Evolutionary conservation across 2,113 vertebrate species (phyloP).

Genomic region (Percina caprodes): DNA sequence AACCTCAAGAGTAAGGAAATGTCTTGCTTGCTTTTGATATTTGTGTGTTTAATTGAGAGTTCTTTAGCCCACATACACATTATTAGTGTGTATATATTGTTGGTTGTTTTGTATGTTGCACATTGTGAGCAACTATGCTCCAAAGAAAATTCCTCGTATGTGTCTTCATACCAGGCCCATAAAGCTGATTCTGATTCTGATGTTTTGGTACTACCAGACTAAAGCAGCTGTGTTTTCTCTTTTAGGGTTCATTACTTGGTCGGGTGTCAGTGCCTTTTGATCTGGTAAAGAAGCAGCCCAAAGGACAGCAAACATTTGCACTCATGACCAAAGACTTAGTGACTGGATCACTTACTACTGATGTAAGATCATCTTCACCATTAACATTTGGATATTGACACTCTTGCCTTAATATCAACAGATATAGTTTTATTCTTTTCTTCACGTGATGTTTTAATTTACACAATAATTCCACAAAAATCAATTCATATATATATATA

Average conservation of each 20-base stretch:
- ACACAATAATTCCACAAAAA: too few relatives aligned
- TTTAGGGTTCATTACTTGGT: constrained; percentile 81
- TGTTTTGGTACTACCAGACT: not conserved
- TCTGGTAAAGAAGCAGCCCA: constrained; percentile 93
- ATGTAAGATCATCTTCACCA: constrained; percentile 83
- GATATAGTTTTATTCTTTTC: not conserved
- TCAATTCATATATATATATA: too few relatives aligned
- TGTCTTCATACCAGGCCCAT: too few relatives aligned
- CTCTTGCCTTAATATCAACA: not conserved
- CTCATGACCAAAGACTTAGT: constrained; percentile 79
- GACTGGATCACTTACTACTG: constrained; percentile 90
- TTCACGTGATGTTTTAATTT: not conserved
- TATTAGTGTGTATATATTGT: too few relatives aligned
- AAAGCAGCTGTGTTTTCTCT: constrained; percentile 10
- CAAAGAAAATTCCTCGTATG: too few relatives aligned
- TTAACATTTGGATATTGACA: not conserved
- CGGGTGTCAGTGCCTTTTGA: constrained; percentile 88
- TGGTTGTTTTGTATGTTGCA: too few relatives aligned
- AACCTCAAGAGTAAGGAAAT: constrained; percentile 82
- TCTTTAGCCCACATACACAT: not conserved
- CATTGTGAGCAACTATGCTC: too few relatives aligned
- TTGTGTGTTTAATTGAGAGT: not conserved
- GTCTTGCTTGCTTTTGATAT: not conserved
- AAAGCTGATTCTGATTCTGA: too few relatives aligned
- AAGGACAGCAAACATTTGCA: constrained; percentile 89